Base-by-base conservation (phyloP, 2,113 vertebrate species). In the Labrus mixtus region DNA sequence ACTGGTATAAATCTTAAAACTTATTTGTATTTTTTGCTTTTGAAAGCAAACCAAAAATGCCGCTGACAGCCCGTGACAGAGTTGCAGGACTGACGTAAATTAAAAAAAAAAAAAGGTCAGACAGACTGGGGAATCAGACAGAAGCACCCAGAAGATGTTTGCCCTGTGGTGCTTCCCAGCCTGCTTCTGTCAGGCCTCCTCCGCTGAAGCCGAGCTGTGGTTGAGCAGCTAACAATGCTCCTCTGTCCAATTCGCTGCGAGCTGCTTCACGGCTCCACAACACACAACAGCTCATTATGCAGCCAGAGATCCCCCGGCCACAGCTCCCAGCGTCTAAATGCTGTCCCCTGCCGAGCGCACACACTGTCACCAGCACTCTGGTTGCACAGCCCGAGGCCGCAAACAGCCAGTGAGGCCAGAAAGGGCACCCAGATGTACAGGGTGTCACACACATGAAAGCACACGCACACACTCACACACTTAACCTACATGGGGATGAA, bases 251-350 rank as follows among this genome's bases (percentile, higher is more conserved):
- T n/a, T 51, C 0, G 23, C 78, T 70, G 71, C 3, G 71, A 80
- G 76, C 82, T 61, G 85, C 82, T 87, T 88, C 85, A 77, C 90
- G 85, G 89, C 85, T 86, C 89, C 77, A 83, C 84, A 68, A 74
- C 89, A 88, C 91, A 93, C 90, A 92, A 91, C 90, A 81, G 85
- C 87, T 91, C 85, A 93, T 93, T 93, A 92, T 92, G 73, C 85
- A 90, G 54, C 80, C 87, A 84, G 74, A 87, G 88, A 80, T 89
- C 84, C 90, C 79, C 85, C 60, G 23, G 50, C 78, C 76, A 54
- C 74, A 59, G 84, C 85, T 87, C 86, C 81, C 75, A 59, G 86
- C 79, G 83, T 84, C 90, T 90, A 81, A 90, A 89, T 64, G 79
- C 87, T 83, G 91, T 91, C 91, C 90, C 91, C 91, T 82, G 84